Conservation (phyloP, 2,797 vertebrate species). For the Toxotes lorentzi region DNA sequence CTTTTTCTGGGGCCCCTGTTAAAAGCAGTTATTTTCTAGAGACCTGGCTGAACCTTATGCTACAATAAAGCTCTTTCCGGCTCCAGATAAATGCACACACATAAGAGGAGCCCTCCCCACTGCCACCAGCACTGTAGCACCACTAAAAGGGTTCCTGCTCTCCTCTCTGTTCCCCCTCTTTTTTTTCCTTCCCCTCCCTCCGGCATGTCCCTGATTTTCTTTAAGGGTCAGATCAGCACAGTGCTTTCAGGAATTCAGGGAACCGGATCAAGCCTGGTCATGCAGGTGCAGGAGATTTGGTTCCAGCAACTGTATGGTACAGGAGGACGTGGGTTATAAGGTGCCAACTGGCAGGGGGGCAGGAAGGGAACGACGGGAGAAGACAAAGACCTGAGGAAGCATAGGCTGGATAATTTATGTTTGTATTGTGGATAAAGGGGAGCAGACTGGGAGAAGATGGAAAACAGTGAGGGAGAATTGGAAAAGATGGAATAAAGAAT, state of each 20-base stretch:
- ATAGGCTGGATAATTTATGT: constrained; percentile 23
- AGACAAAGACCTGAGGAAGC: constrained; percentile 32
- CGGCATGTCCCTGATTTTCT: constrained; percentile 48
- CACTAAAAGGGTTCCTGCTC: constrained; percentile 56
- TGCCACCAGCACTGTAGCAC: constrained; percentile 26
- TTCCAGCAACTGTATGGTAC: constrained; percentile 43
- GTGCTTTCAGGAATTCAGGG: constrained; percentile 61
- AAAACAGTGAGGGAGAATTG: not conserved
- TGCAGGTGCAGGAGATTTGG: constrained; percentile 70
- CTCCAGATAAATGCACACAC: constrained; percentile 64
- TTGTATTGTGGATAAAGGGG: constrained; percentile 20
- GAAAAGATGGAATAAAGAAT: not conserved
- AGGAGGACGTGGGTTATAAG: constrained; percentile 20
- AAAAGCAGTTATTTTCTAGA: constrained; percentile 54
- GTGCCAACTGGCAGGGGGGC: constrained; percentile 41
- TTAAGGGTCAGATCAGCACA: constrained; percentile 45
- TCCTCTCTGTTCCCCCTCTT: constrained; percentile 26
- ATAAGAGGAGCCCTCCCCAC: constrained; percentile 57
- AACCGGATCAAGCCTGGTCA: constrained; percentile 51
- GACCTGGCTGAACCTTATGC: constrained; percentile 30
- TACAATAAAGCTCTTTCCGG: constrained; percentile 71
- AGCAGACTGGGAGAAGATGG: not conserved
- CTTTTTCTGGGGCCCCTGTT: constrained; percentile 49
- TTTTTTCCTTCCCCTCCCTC: constrained; percentile 20
- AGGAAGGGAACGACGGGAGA: constrained; percentile 43